phyloP scores from a whole-genome alignment of 2,113 vertebrate species.

The Fulica atra region DNA sequence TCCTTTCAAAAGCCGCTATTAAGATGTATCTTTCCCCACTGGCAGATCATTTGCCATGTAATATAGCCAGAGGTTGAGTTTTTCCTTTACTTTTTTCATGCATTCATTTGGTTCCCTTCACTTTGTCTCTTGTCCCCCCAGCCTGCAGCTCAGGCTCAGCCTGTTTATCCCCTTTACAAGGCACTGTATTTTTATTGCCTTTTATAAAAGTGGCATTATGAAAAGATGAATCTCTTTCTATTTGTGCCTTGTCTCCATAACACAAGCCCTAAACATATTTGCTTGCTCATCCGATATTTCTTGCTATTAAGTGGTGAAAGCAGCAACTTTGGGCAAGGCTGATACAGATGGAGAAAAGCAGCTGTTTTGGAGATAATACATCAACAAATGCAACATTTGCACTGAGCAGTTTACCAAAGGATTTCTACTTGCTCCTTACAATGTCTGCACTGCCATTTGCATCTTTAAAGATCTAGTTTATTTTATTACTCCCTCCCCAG shows the following conservation, averaged over 20 bases:
- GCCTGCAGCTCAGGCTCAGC: not conserved
- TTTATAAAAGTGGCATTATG: not conserved
- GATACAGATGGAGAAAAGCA: slow-evolving; percentile 11
- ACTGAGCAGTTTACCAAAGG: slow-evolving; percentile 11
- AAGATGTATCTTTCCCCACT: slow-evolving; percentile 64
- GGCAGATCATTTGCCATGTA: slow-evolving; percentile 54
- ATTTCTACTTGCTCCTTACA: not conserved
- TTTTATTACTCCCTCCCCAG: too few relatives aligned
- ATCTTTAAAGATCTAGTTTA: not conserved
- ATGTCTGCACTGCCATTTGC: not conserved
- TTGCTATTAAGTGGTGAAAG: slow-evolving; percentile 33
- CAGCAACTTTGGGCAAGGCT: slow-evolving; percentile 2
- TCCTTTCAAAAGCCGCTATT: slow-evolving; percentile 50
- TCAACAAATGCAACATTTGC: not conserved
- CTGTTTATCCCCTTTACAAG: slow-evolving; percentile 49
- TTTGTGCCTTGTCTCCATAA: slow-evolving; percentile 13
- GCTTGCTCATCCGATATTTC: slow-evolving; percentile 52
- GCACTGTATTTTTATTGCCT: not conserved
- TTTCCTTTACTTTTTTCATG: not conserved
- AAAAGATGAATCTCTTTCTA: slow-evolving; percentile 41
- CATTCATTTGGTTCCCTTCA: slow-evolving; percentile 52
- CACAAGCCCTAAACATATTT: slow-evolving; percentile 46
- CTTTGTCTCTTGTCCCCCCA: slow-evolving; percentile 37
- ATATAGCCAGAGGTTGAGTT: slow-evolving; percentile 18
- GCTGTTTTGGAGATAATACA: slow-evolving; percentile 23